phyloP scores from a whole-genome alignment of 1,140 invertebrate species.

The Aradophagus sp. region DNA sequence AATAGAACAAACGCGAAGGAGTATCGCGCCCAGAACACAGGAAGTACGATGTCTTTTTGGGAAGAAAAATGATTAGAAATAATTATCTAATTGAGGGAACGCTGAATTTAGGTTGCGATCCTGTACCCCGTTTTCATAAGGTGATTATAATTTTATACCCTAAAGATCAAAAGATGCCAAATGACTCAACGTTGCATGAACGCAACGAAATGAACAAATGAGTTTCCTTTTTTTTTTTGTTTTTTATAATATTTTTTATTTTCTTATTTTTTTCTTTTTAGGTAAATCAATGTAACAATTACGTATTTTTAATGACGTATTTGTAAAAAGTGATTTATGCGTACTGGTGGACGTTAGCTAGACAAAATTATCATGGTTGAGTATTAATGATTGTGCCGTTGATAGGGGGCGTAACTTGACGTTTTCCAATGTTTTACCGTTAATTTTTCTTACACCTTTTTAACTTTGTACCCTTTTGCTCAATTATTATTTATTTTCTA shows the following conservation, averaged over 20 bases:
- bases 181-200: constrained; percentile 49
- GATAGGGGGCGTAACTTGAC: constrained; percentile 28
- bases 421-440: background rate
- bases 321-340: constrained; percentile 53
- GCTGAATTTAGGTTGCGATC: constrained; percentile 24
- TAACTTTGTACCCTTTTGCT: no score
- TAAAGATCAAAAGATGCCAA: constrained; percentile 66
- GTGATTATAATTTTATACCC: constrained; percentile 64
- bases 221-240: no score
- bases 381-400: constrained; percentile 53
- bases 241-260: no score
- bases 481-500: background rate
- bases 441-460: constrained; percentile 2
- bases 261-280: no score
- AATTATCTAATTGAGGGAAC: constrained; percentile 42
- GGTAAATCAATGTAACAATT: constrained; percentile 20
- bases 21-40: no score
- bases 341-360: constrained; percentile 30
- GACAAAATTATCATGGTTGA: constrained; percentile 32
- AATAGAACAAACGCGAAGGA: no score
- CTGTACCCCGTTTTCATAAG: constrained; percentile 22
- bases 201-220: constrained; percentile 46
- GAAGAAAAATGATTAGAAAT: no score
- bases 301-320: constrained; percentile 35
- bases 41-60: no score